These are phyloP conservation scores for Colinus virginianus DNA, from an alignment of 2,113 vertebrate genomes.

Conservation along the genomic window DNA sequence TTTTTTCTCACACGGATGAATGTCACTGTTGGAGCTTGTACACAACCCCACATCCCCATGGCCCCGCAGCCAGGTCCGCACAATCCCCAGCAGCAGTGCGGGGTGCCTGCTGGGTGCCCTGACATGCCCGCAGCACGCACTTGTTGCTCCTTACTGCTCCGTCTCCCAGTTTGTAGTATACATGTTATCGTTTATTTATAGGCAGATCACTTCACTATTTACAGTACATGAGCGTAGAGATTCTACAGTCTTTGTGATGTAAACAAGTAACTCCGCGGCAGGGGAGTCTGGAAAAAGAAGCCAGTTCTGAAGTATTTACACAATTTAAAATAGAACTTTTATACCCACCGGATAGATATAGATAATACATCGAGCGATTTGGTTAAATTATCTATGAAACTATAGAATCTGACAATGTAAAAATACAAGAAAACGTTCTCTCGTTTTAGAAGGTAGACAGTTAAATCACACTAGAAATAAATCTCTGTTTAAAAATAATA, in stretches of 20 bases:
- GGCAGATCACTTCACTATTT: constrained; percentile 98
- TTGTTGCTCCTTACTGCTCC: neutral
- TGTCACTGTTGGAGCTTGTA: neutral
- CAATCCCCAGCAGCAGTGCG: neutral
- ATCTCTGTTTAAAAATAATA: constrained; percentile 79
- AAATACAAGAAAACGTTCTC: constrained; percentile 99
- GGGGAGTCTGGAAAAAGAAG: constrained; percentile 94
- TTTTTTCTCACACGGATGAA: neutral
- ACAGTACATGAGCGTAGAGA: constrained; percentile 99
- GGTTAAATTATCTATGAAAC: constrained; percentile 99
- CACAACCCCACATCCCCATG: neutral
- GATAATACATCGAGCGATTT: constrained; percentile 94
- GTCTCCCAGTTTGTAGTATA: constrained; percentile 81
- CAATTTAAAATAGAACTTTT: constrained; percentile 99
- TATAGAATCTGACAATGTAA: constrained; percentile 99
- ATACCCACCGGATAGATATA: constrained; percentile 89
- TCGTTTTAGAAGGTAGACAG: constrained; percentile 91
- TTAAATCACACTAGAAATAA: constrained; percentile 93
- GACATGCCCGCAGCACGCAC: constrained; percentile 20
- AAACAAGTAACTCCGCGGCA: constrained; percentile 94
- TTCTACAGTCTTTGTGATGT: constrained; percentile 99
- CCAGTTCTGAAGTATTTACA: constrained; percentile 98
- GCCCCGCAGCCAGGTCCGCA: neutral
- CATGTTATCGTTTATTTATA: constrained; percentile 90
- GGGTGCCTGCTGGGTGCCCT: neutral